Evolutionary conservation across 92 coral and sea anemone genomes (phyloP).

Genomic region (Heliopora coerulea): DNA sequence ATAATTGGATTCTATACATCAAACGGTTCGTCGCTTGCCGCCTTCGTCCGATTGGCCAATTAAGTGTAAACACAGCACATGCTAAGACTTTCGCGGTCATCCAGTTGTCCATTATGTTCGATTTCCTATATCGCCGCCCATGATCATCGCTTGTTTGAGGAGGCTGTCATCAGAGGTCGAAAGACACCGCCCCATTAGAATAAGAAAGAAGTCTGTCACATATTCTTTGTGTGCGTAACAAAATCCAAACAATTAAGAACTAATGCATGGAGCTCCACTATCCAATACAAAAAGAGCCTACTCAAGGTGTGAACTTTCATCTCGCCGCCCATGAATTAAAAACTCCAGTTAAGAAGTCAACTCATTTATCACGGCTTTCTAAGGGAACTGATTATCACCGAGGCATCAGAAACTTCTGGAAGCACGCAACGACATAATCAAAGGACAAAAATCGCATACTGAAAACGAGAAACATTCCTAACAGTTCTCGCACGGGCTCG

Average conservation of each 20-base stretch:
- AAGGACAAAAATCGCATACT: background rate
- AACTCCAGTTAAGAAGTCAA: constrained; percentile 3
- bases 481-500: no score
- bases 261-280: constrained; percentile 85
- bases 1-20: constrained; percentile 98
- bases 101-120: constrained; percentile 98
- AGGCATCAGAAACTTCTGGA: background rate
- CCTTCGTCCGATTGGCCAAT: constrained; percentile 73
- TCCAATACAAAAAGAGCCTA: constrained; percentile 75
- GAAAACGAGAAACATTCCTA: background rate
- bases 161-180: constrained; percentile 88
- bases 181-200: constrained; percentile 99
- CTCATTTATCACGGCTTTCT: background rate
- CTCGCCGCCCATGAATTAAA: constrained; percentile 75
- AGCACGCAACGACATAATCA: no score
- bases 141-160: constrained; percentile 91
- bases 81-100: constrained; percentile 89
- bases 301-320: constrained; percentile 98
- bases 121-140: constrained; percentile 99
- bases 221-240: constrained; percentile 94
- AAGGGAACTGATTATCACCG: background rate
- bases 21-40: constrained; percentile 79
- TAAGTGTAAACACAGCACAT: constrained; percentile 91
- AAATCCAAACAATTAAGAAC: constrained; percentile 88
- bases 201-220: constrained; percentile 88